phyloP scores from a whole-genome alignment of 1,140 invertebrate genomes.

The Gryon sp. region DNA sequence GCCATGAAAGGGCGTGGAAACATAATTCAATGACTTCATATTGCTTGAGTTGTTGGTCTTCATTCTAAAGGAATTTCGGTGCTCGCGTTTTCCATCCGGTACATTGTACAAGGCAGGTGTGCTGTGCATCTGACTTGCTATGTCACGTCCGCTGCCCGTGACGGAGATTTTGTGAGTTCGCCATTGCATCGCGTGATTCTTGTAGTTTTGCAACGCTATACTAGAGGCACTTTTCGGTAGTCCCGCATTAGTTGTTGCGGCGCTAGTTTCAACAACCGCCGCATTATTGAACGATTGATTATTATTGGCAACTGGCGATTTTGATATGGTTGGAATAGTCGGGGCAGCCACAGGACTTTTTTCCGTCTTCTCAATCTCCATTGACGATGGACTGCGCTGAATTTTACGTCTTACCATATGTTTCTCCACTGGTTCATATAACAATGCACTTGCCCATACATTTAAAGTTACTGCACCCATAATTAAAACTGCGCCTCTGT shows the following conservation, averaged over 20 bases:
- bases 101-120: constrained; percentile 82
- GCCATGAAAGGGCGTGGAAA: constrained; percentile 90
- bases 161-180: constrained; percentile 81
- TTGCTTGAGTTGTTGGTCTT: constrained; percentile 84
- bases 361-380: constrained; percentile 50
- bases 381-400: constrained; percentile 43
- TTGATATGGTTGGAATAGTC: constrained; percentile 52
- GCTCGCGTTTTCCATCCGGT: constrained; percentile 77
- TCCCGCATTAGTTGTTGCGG: constrained; percentile 55
- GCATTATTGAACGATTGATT: constrained; percentile 29
- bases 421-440: constrained; percentile 90
- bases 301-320: constrained; percentile 18
- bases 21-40: constrained; percentile 89
- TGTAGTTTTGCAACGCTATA: constrained; percentile 80
- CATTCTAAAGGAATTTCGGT: constrained; percentile 64
- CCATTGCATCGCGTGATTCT: constrained; percentile 74
- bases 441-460: constrained; percentile 89
- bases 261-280: constrained; percentile 3
- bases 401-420: constrained; percentile 82
- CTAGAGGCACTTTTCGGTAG: constrained; percentile 81
- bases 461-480: constrained; percentile 91
- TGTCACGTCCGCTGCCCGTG: constrained; percentile 76
- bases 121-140: constrained; percentile 80
- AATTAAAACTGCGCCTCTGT: constrained; percentile 87
- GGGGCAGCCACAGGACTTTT: constrained; percentile 8